Evolutionary conservation across 2,113 vertebrate species (phyloP), one percentile per base, ranked within the genome.

Genomic region (Phalacrocorax aristotelis): DNA sequence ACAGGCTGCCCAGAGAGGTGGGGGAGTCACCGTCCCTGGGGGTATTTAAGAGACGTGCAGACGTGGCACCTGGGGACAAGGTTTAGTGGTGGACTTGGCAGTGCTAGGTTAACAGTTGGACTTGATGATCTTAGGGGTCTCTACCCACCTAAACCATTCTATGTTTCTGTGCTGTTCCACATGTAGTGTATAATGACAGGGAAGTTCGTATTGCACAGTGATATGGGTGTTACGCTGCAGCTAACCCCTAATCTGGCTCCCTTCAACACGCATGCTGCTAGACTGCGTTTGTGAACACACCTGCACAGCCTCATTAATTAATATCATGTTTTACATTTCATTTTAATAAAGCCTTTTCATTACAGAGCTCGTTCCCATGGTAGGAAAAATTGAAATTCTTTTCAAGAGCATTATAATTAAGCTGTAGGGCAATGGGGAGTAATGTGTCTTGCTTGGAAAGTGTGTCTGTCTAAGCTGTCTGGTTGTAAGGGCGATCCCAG

Each of bases 281-380:
- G 6, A 14, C 49, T 40, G 60, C 15, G 18, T 76, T 48, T 69
- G 4, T 32, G 20, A 72, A 13, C 84, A 42, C 91, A 94, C 93
- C 84, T 89, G 93, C 72, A 62, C 64, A 46, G 66, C 72, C 90
- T 89, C 10, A 6, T 90, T 69, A 90, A 91, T 93, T 94, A 93
- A 83, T 96, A 69, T 2, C 66, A 17, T 69, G 66, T 86, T 91
- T 83, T 88, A 95, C 75, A 60, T 91, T 93, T 76, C 44, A 7
- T 92, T 96, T 96, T 95, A 94, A 95, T 90, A 94, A 85, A 90
- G 65, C 58, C 80, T 92, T 96, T 96, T 96, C 79, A 90, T 92
- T 93, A 89, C 1, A 10, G 83, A 89, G 71, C 89, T 74, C 49
- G 71, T 74, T 96, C 95, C 93, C 93, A 40, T 32, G 86, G 60